Base-by-base conservation (phyloP, 2,113 vertebrate genomes). In the Tenrec ecaudatus region DNA sequence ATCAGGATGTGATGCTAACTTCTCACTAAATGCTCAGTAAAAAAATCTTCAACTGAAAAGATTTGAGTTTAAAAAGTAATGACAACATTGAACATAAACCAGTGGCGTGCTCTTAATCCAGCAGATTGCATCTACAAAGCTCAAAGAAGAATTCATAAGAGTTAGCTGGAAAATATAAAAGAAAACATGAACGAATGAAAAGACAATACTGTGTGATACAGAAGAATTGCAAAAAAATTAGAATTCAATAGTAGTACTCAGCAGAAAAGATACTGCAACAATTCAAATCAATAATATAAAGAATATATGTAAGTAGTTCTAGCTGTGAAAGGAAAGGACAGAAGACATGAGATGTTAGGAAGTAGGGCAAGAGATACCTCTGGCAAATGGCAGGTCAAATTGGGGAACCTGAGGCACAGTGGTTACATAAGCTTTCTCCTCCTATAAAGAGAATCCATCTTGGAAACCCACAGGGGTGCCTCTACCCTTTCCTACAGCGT, bases 101-200 rank as follows among this genome's bases (percentile, higher is more conserved):
- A 14, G 66, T 33, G 40, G 15, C 5, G 27, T 83, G 4, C n/a
- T 31, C 4, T 87, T 86, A 86, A 53, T 19, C 6, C 76, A 83
- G 23, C 27, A 75, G 25, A 62, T 60, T 88, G 10, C 15, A 68
- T 76, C 92, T 86, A 40, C 53, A 40, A 43, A 91, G 43, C 47
- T 6, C 83, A 27, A 3, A 79, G 19, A 93, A 31, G n/a, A n/a
- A 93, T 62, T 88, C 66, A 62, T 77, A 87, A 89, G 47, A 25
- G 53, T 83, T 91, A 86, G 77, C 2, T 29, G 4, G 38, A 43
- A 69, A 47, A 43, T 38, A 66, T 29, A 33, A 76, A 81, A 94
- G 53, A 22, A 6, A 87, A 43, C 27, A 94, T 23, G 7, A 38
- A 77, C 31, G 76, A 12, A 68, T 3, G n/a, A 7, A 68, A 89